Percentiles rank a stretch among this genome's conserved stretches.
phyloP scores from a whole-genome alignment of 2,888 invertebrate species.

The Hypomecis punctinalis region DNA sequence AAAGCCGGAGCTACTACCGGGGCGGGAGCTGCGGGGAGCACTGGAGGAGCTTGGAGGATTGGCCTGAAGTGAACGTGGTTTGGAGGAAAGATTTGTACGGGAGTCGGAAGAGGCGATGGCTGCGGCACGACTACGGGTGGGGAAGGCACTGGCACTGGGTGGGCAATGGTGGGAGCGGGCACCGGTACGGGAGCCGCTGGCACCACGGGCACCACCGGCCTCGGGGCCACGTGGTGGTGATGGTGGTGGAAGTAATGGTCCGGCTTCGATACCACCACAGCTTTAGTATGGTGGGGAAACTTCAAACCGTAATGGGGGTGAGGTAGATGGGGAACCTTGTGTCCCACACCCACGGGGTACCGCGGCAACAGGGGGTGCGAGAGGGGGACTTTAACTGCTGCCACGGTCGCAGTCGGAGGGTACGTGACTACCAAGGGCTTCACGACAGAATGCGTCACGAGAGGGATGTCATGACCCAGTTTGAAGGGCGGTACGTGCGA shows the following conservation, averaged over 20 bases:
- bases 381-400: conserved; percentile 77
- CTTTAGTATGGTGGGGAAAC: conserved; percentile 68
- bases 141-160: conserved; percentile 62
- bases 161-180: conserved; percentile 60
- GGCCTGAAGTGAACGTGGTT: conserved; percentile 62
- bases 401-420: conserved; percentile 75
- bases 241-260: conserved; percentile 78
- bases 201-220: conserved; percentile 65
- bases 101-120: conserved; percentile 57
- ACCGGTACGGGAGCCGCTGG: conserved; percentile 55
- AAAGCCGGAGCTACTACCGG: conserved; percentile 54
- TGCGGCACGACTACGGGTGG: conserved; percentile 56
- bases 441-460: conserved; percentile 76
- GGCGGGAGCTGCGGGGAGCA: conserved; percentile 56
- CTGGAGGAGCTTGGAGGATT: conserved; percentile 54
- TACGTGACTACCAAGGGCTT: conserved; percentile 79
- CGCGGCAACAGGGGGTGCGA: conserved; percentile 61
- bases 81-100: conserved; percentile 55
- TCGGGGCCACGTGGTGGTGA: conserved; percentile 73
- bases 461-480: conserved; percentile 78
- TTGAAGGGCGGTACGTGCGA: conserved; percentile 77
- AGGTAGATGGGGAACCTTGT: conserved; percentile 62
- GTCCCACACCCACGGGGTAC: conserved; percentile 69
- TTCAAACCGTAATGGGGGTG: conserved; percentile 73
- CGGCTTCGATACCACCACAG: conserved; percentile 59